phyloP scores from a whole-genome alignment of 2,797 vertebrate species.

The Amblyraja radiata region DNA sequence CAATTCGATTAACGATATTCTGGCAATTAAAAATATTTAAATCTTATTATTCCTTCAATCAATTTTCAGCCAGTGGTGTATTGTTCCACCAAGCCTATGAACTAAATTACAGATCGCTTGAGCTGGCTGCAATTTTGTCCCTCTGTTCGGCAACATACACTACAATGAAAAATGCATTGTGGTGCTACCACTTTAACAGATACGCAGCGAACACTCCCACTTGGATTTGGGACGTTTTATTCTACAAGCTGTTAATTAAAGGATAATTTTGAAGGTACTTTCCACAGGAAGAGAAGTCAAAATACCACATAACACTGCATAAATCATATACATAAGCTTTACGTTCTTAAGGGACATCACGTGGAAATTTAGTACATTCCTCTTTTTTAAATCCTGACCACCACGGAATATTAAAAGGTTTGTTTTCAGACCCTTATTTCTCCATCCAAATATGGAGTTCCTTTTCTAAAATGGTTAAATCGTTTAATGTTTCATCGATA shows the following conservation, averaged over 20 bases:
- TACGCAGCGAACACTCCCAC: background rate
- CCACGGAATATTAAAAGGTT: background rate
- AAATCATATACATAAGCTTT: background rate
- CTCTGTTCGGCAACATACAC: background rate
- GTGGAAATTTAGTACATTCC: background rate
- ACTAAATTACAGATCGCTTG: background rate
- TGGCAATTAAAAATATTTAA: background rate
- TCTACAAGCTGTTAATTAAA: background rate
- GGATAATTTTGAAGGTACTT: background rate
- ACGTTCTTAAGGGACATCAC: background rate
- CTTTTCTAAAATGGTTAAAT: background rate
- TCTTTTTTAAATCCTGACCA: background rate
- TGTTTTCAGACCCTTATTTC: background rate
- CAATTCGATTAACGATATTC: background rate
- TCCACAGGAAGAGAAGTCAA: background rate
- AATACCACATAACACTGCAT: background rate
- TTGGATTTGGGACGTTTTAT: background rate
- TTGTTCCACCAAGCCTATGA: background rate
- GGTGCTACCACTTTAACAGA: background rate
- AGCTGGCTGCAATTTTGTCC: background rate
- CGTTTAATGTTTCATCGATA: no score
- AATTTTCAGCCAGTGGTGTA: background rate
- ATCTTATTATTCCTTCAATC: background rate
- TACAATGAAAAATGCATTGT: constrained; percentile 10
- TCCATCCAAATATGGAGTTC: background rate